These are phyloP conservation scores for Cheumatopsyche charites DNA, from an alignment of 1,140 invertebrate genomes.

Conservation along the genomic window DNA sequence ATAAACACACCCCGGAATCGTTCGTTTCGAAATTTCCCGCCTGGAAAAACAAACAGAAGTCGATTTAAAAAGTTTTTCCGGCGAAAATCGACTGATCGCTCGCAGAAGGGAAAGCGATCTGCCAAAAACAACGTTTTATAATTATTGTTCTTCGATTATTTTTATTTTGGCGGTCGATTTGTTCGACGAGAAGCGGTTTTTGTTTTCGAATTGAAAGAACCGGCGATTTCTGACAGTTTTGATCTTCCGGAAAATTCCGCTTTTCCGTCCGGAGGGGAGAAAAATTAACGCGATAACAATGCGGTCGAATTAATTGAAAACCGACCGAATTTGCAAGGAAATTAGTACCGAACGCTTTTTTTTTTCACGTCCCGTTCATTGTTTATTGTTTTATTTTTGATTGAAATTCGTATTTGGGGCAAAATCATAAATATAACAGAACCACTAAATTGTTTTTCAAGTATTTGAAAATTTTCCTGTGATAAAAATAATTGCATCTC, in stretches of 20 bases:
- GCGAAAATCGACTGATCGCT: conserved; percentile 30
- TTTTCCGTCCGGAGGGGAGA: neutral
- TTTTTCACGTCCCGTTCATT: no score
- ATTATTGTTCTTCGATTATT: conserved; percentile 17
- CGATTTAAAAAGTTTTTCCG: conserved; percentile 30
- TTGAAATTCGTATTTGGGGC: no score
- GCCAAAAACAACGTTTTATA: conserved; percentile 30
- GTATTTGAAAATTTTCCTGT: no score
- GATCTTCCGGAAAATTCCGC: conserved; percentile 13
- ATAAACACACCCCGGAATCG: neutral
- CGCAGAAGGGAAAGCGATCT: conserved; percentile 31
- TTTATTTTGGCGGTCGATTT: neutral
- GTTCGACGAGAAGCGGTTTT: neutral
- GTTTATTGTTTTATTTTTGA: no score
- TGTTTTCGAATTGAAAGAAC: neutral
- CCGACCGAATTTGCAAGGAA: no score
- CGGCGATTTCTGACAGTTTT: conserved; percentile 18
- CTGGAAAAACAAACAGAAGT: conserved; percentile 10
- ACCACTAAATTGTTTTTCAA: no score
- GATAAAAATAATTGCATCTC: no score
- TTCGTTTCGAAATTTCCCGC: conserved; percentile 22
- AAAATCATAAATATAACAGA: no score
- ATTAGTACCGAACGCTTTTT: no score
- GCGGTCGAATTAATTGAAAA: conserved; percentile 13
- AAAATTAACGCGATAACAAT: conserved; percentile 22